Evolutionary conservation across 2,888 invertebrate genomes (phyloP).

Genomic region (Rapana venosa): DNA sequence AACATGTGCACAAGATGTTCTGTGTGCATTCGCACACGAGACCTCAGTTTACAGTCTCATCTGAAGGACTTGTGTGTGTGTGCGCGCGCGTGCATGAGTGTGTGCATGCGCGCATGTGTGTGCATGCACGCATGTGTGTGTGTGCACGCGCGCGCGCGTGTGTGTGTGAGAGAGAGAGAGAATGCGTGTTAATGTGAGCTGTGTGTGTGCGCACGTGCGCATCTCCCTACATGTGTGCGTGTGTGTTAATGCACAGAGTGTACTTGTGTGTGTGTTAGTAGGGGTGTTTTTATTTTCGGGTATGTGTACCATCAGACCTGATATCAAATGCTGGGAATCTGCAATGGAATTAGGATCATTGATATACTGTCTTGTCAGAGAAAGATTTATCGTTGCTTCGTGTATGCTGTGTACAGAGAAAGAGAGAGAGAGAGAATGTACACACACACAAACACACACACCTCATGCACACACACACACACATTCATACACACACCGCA

Average conservation of each 20-base stretch:
- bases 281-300: no score
- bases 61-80: not conserved
- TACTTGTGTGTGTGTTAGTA: no score
- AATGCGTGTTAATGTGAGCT: not conserved
- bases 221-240: not conserved
- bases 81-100: not conserved
- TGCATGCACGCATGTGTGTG: not conserved
- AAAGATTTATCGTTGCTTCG: not conserved
- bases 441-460: slow-evolving; percentile 11
- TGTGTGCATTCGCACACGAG: not conserved
- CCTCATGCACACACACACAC: slow-evolving; percentile 19
- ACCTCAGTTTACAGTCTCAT: no score
- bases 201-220: not conserved
- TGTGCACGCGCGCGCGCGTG: slow-evolving; percentile 31
- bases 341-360: not conserved
- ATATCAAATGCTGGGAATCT: no score
- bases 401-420: not conserved
- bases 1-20: not conserved
- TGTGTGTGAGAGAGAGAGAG: slow-evolving; percentile 20
- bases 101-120: not conserved
- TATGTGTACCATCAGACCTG: no score
- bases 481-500: slow-evolving; percentile 14
- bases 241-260: no score
- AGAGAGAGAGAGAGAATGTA: not conserved
- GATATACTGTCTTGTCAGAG: no score